phyloP scores from a whole-genome alignment of 2,888 invertebrate genomes.

The Calliopum simillimum region DNA sequence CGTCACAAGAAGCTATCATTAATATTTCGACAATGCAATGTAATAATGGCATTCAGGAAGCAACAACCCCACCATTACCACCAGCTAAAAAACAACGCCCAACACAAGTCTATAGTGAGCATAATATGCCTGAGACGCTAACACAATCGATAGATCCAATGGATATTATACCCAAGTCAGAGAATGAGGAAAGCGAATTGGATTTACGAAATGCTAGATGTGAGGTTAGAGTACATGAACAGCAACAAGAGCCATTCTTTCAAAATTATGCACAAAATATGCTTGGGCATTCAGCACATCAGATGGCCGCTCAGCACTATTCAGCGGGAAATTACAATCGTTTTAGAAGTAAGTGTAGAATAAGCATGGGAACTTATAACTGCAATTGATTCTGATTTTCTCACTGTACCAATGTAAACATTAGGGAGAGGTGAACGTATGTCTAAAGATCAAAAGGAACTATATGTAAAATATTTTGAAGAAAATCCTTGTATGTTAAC shows the following conservation, averaged over 20 bases:
- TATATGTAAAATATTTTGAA: slow-evolving; percentile 62
- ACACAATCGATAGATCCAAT: slow-evolving; percentile 62
- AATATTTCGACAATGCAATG: neutral
- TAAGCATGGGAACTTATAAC: no score
- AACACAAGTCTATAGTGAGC: slow-evolving; percentile 48
- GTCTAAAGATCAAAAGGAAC: slow-evolving; percentile 62
- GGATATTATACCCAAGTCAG: slow-evolving; percentile 62
- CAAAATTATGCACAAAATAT: slow-evolving; percentile 2
- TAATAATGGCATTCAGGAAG: neutral
- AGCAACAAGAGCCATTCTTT: slow-evolving; percentile 46
- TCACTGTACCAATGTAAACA: neutral
- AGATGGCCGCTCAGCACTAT: slow-evolving; percentile 53
- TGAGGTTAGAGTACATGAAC: slow-evolving; percentile 48
- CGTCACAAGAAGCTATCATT: slow-evolving; percentile 27
- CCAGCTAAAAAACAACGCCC: slow-evolving; percentile 42
- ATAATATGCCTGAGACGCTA: slow-evolving; percentile 55
- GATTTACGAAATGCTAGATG: slow-evolving; percentile 48
- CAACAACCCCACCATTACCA: slow-evolving; percentile 6
- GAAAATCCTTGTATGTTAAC: slow-evolving; percentile 62
- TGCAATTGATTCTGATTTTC: neutral
- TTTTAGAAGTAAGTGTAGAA: slow-evolving; percentile 55
- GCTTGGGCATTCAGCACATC: slow-evolving; percentile 41
- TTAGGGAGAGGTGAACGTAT: slow-evolving; percentile 62
- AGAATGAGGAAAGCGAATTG: slow-evolving; percentile 51
- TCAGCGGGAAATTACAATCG: slow-evolving; percentile 59